Base-by-base conservation (phyloP, 2,888 invertebrate genomes). In the Halictus quadricinctus region DNA sequence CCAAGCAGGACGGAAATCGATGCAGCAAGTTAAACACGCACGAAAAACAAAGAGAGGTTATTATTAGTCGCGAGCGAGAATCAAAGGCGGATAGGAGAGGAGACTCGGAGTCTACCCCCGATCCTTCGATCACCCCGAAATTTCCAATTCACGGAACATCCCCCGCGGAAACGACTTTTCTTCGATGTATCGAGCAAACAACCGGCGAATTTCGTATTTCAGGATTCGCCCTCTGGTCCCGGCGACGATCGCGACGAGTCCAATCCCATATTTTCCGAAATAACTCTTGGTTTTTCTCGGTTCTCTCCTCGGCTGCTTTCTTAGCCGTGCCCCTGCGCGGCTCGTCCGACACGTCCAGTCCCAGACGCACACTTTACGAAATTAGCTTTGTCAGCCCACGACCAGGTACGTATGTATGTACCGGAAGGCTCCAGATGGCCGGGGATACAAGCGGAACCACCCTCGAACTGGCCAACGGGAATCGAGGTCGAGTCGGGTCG, bases 351-450 rank as follows among this genome's bases (percentile, higher is more conserved):
- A 89, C 91, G 86, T 88, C 77, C 82, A 79, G 84, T 91, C 91
- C 91, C 92, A 90, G 87, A 90, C 90, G 92, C 87, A 89, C 90
- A 90, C 91, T 93, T 91, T 87, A 82, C 87, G 87, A 92, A 92
- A 93, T 91, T 91, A 92, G 90, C 92, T 92, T 91, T 88, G 93
- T 93, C 93, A 93, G 92, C 92, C 83, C 80, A 88, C 89, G 87
- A 88, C 87, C 89, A 84, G 81, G 79, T 88, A 88, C 69, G 36
- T 36, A 88, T 73, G 70, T 84, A 79, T 46, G 75, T 72, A 58
- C 81, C 79, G 79, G 70, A 36, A 25, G 72, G 58, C 72, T 82
- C 60, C 72, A 79, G 69, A 76, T 76, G 78, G 76, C 12, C 18
- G 54, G 66, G 54, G 77, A 74, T 79, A 78, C 75, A 58, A 73